Percentiles rank a stretch among this genome's conserved stretches.
Evolutionary conservation across 2,888 invertebrate species (phyloP).

Genomic region (Platycheirus rosarum): DNA sequence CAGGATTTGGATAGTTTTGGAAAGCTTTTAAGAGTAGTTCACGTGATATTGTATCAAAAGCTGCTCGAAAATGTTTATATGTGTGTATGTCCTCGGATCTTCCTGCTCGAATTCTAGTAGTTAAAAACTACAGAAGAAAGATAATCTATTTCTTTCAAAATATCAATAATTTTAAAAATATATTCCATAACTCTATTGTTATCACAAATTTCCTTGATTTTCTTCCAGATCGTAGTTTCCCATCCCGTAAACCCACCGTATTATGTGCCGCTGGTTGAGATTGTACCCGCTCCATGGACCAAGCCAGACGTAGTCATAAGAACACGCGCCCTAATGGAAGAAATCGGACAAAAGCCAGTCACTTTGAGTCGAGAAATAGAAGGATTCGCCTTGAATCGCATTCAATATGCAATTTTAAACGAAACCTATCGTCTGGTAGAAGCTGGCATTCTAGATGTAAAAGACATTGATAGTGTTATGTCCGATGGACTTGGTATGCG

Average conservation of each 20-base stretch:
- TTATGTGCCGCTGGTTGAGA: slow-evolving; percentile 96
- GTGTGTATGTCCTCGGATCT: no score
- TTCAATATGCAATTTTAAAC: slow-evolving; percentile 96
- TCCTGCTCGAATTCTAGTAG: no score
- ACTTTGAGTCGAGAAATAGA: slow-evolving; percentile 92
- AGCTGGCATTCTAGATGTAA: slow-evolving; percentile 91
- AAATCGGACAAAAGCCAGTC: slow-evolving; percentile 96
- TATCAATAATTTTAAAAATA: no score
- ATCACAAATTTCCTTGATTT: no score
- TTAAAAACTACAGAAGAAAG: no score
- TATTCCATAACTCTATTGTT: no score
- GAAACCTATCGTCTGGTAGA: slow-evolving; percentile 95
- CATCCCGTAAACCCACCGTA: slow-evolving; percentile 99
- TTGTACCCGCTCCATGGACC: slow-evolving; percentile 98
- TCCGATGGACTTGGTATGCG: slow-evolving; percentile 96
- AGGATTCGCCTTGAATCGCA: slow-evolving; percentile 96
- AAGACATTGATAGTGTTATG: slow-evolving; percentile 96
- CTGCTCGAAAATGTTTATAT: no score
- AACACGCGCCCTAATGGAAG: slow-evolving; percentile 90
- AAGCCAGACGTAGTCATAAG: slow-evolving; percentile 88
- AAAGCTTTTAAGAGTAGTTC: no score
- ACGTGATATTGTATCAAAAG: no score
- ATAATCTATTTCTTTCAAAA: no score
- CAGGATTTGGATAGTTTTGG: no score
- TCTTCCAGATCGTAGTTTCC: slow-evolving; percentile 86